phyloP scores from a whole-genome alignment of 2,888 invertebrate genomes.

The Sussaba pulchella region DNA sequence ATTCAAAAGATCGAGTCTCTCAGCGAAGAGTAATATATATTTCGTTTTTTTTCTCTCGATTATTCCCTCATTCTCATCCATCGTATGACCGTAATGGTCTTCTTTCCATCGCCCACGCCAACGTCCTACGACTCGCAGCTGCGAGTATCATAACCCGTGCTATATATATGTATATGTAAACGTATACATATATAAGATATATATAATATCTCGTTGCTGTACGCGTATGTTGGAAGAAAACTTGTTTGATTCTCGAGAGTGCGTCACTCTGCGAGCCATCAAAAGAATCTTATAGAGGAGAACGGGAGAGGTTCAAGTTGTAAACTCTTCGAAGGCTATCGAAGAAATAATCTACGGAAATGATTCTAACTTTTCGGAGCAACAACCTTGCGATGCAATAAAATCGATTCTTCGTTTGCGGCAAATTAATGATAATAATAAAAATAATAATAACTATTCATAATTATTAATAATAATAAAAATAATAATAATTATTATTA shows the following conservation, averaged over 20 bases:
- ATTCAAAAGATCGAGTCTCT: no score
- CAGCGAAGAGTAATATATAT: no score
- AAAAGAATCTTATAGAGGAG: neutral
- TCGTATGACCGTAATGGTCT: neutral
- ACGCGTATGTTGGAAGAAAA: neutral
- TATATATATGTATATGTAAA: neutral
- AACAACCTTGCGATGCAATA: neutral
- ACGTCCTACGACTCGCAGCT: constrained; percentile 37
- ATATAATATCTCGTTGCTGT: no score
- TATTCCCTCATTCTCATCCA: constrained; percentile 7
- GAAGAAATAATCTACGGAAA: constrained; percentile 15
- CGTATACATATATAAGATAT: no score
- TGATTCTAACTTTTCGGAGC: neutral
- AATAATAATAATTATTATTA: no score
- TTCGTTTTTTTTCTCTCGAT: no score
- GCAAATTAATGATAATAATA: neutral
- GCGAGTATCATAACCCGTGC: constrained; percentile 1
- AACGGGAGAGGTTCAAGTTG: neutral
- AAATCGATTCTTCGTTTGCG: neutral
- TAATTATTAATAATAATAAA: no score
- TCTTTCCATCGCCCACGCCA: constrained; percentile 38
- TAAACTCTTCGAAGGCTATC: constrained; percentile 1
- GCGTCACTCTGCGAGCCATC: constrained; percentile 8
- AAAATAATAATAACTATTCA: no score
- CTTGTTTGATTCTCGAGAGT: constrained; percentile 1